These are phyloP conservation scores for Eueremaeus valkanovi DNA, from an alignment of 2,888 invertebrate species.

Conservation along the genomic window DNA sequence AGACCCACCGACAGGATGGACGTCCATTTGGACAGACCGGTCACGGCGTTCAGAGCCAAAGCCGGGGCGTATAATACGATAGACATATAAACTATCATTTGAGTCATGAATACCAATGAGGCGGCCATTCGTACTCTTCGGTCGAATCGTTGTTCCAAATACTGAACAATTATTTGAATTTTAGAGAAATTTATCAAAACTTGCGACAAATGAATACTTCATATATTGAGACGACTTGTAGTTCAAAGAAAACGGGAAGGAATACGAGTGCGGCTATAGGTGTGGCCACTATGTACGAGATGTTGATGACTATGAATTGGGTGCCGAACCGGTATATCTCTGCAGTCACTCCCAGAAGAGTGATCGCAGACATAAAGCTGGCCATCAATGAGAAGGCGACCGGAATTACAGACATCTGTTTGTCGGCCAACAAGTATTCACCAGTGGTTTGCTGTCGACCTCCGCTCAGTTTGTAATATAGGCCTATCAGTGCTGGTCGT, in stretches of 20 bases:
- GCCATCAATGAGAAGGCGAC: constrained; percentile 45
- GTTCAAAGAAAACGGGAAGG: constrained; percentile 76
- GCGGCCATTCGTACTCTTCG: constrained; percentile 68
- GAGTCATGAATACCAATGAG: constrained; percentile 76
- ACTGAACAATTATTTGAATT: constrained; percentile 58
- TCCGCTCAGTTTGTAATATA: constrained; percentile 79
- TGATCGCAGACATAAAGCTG: constrained; percentile 44
- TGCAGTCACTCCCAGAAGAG: constrained; percentile 45
- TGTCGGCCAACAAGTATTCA: constrained; percentile 45
- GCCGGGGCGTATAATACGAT: constrained; percentile 92
- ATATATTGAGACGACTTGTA: constrained; percentile 78
- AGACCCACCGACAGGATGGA: constrained; percentile 70
- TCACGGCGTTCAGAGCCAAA: constrained; percentile 72
- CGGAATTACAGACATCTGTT: constrained; percentile 43
- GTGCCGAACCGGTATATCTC: constrained; percentile 53
- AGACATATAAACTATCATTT: constrained; percentile 78
- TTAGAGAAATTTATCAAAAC: background rate
- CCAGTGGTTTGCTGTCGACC: constrained; percentile 76
- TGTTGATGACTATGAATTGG: constrained; percentile 70
- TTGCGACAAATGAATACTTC: constrained; percentile 59
- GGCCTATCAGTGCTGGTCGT: constrained; percentile 63
- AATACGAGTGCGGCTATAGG: constrained; percentile 72
- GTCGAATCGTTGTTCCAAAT: constrained; percentile 82
- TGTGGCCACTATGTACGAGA: constrained; percentile 70
- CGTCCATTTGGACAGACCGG: constrained; percentile 67